These are phyloP conservation scores for Gallinago nigripennis DNA, from an alignment of 2,797 vertebrate genomes.

Conservation along the genomic window DNA sequence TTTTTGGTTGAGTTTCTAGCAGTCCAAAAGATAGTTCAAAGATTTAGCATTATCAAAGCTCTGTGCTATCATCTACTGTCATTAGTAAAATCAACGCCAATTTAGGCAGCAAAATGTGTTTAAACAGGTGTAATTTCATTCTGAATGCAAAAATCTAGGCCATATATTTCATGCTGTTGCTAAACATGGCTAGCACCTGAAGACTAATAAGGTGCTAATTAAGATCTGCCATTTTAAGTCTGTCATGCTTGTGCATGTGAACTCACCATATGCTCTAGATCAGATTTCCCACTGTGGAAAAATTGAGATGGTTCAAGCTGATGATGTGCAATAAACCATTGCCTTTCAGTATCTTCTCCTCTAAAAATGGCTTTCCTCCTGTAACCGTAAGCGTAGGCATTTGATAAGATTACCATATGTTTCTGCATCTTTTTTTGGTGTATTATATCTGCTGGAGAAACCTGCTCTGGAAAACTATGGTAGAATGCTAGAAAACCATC, in stretches of 20 bases:
- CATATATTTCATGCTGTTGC: conserved; percentile 14
- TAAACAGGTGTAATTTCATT: neutral
- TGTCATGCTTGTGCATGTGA: conserved; percentile 4
- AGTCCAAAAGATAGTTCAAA: neutral
- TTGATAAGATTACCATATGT: neutral
- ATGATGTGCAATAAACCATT: conserved; percentile 3
- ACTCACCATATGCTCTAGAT: conserved; percentile 51
- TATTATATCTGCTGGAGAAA: neutral
- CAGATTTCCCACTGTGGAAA: conserved; percentile 16
- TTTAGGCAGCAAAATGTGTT: neutral
- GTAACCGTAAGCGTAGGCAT: neutral
- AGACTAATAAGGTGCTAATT: conserved; percentile 58
- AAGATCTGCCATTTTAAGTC: conserved; percentile 59
- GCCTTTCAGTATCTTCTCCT: neutral
- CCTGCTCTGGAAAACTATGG: neutral
- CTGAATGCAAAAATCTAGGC: neutral
- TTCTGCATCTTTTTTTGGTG: neutral
- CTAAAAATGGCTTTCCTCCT: neutral
- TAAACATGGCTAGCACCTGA: conserved; percentile 48
- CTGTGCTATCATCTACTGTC: neutral
- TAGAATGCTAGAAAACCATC: neutral
- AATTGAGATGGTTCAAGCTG: neutral
- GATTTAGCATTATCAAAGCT: neutral
- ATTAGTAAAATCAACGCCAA: neutral
- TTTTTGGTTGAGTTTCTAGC: neutral